Evolutionary conservation across 2,888 invertebrate species (phyloP).

Genomic region (Chelonus formosanus): DNA sequence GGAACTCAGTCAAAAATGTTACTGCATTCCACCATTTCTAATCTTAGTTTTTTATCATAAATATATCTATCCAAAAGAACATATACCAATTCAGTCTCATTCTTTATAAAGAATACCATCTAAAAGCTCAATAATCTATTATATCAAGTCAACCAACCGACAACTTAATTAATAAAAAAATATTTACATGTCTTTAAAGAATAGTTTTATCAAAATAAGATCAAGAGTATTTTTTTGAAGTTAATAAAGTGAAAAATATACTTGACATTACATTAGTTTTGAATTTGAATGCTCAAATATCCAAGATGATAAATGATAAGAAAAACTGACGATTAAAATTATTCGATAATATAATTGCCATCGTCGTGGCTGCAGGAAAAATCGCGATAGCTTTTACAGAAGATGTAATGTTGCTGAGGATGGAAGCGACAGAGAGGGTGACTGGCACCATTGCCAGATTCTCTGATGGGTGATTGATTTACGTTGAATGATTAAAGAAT

Average conservation of each 20-base stretch:
- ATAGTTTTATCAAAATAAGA: no score
- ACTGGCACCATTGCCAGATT: slow-evolving; percentile 58
- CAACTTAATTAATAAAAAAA: no score
- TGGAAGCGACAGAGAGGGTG: slow-evolving; percentile 53
- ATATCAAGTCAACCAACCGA: no score
- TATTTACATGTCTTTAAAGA: no score
- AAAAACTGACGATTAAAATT: no score
- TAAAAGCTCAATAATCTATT: no score
- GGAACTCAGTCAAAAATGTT: no score
- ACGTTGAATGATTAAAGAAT: slow-evolving; percentile 65
- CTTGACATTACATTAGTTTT: background rate
- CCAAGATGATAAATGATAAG: no score
- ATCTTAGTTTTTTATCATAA: no score
- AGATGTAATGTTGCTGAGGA: slow-evolving; percentile 27
- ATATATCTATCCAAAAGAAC: slow-evolving; percentile 39
- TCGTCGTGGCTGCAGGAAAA: slow-evolving; percentile 23
- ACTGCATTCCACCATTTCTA: slow-evolving; percentile 35
- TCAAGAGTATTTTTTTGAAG: no score
- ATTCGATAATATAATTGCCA: slow-evolving; percentile 52
- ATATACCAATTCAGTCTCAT: slow-evolving; percentile 1
- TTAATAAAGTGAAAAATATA: no score
- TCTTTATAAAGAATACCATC: background rate
- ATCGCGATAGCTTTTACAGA: slow-evolving; percentile 29
- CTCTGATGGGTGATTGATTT: slow-evolving; percentile 63
- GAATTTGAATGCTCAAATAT: no score